phyloP scores from a whole-genome alignment of 2,113 vertebrate genomes.

The Istiophorus platypterus region DNA sequence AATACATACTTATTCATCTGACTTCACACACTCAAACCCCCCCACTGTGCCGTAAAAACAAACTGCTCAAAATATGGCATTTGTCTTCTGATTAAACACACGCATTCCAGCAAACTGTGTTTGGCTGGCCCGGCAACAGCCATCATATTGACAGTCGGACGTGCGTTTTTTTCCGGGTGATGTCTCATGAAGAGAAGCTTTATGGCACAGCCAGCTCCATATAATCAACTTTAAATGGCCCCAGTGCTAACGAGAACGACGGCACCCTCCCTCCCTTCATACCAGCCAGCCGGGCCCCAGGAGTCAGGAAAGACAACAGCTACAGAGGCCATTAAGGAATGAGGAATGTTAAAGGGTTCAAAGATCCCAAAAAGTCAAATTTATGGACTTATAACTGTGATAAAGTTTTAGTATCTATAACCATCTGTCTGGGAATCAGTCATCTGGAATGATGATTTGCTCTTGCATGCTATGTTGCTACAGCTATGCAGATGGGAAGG shows the following conservation, averaged over 20 bases:
- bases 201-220: constrained; percentile 77
- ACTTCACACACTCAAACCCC: constrained; percentile 44
- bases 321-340: constrained; percentile 26
- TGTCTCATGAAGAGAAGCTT: constrained; percentile 78
- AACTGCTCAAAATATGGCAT: constrained; percentile 81
- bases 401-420: constrained; percentile 13
- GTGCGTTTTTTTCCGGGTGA: constrained; percentile 67
- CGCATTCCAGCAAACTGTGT: constrained; percentile 74
- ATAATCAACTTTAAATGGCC: constrained; percentile 76
- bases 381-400: neutral
- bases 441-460: constrained; percentile 13
- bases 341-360: constrained; percentile 38
- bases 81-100: constrained; percentile 81
- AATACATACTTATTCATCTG: neutral
- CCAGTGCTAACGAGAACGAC: constrained; percentile 66
- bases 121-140: constrained; percentile 78
- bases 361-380: constrained; percentile 18
- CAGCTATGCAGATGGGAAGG: constrained; percentile 16
- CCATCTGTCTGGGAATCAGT: constrained; percentile 36
- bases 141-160: constrained; percentile 78
- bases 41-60: constrained; percentile 77
- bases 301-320: constrained; percentile 73
- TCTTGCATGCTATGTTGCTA: neutral
- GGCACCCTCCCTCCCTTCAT: constrained; percentile 50
- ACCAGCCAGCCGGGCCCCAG: constrained; percentile 47